Conservation (phyloP, 2,797 vertebrate species). For the Leptatherina wallacei region DNA sequence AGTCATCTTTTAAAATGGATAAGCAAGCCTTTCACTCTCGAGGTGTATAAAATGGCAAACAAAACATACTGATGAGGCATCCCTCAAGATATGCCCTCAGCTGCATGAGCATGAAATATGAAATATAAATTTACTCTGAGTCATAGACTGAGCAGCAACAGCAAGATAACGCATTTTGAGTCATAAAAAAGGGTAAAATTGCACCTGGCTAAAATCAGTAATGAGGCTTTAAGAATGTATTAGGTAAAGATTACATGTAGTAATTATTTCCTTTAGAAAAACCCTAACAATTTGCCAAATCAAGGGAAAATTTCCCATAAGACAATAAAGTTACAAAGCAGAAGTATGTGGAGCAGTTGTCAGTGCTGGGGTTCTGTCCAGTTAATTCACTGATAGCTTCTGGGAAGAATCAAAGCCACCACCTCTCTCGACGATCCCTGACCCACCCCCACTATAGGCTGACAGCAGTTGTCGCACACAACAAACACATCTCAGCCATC, state of each 20-base stretch:
- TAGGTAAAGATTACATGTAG: conserved; percentile 25
- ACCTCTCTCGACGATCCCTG: conserved; percentile 29
- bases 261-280: conserved; percentile 23
- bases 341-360: neutral
- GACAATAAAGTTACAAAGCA: neutral
- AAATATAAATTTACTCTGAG: conserved; percentile 40
- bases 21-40: conserved; percentile 54
- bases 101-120: conserved; percentile 47
- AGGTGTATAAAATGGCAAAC: conserved; percentile 50
- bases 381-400: conserved; percentile 25
- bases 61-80: conserved; percentile 38
- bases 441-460: conserved; percentile 33
- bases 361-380: conserved; percentile 16
- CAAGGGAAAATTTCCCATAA: neutral
- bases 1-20: conserved; percentile 49
- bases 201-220: conserved; percentile 39
- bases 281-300: neutral
- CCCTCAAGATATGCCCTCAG: conserved; percentile 31
- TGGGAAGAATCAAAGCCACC: conserved; percentile 6
- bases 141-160: conserved; percentile 50
- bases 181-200: conserved; percentile 13
- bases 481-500: conserved; percentile 43
- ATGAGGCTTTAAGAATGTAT: conserved; percentile 40
- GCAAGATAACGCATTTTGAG: conserved; percentile 51
- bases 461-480: conserved; percentile 59